phyloP scores from a whole-genome alignment of 2,888 invertebrate genomes.

The Tachina fera region DNA sequence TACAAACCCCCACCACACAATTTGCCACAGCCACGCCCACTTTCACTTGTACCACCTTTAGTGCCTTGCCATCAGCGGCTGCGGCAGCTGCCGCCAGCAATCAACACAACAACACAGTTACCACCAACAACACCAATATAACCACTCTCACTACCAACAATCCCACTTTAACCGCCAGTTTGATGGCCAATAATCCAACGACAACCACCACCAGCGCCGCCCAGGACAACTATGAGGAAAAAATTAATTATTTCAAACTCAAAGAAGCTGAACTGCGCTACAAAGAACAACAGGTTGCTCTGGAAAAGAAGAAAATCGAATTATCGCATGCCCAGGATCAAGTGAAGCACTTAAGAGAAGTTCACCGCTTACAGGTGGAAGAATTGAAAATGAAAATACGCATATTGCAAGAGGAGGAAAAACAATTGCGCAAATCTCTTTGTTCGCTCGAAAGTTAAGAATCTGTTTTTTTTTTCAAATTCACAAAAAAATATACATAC shows the following conservation, averaged over 20 bases:
- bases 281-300: constrained; percentile 80
- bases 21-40: constrained; percentile 77
- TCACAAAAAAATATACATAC: background rate
- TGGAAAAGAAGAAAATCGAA: constrained; percentile 81
- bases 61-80: constrained; percentile 76
- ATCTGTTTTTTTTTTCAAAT: background rate
- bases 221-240: constrained; percentile 77
- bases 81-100: constrained; percentile 57
- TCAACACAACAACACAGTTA: constrained; percentile 52
- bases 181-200: constrained; percentile 13
- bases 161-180: constrained; percentile 58
- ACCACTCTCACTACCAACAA: constrained; percentile 53
- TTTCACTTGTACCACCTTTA: constrained; percentile 77
- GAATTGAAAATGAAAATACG: constrained; percentile 81
- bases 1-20: constrained; percentile 75
- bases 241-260: constrained; percentile 80
- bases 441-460: constrained; percentile 73
- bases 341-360: constrained; percentile 80
- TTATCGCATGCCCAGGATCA: constrained; percentile 80
- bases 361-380: constrained; percentile 80
- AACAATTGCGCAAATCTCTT: constrained; percentile 77
- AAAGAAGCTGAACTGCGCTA: constrained; percentile 81
- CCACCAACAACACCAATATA: constrained; percentile 53
- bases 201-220: constrained; percentile 36
- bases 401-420: constrained; percentile 81